Conservation (phyloP, 1,140 invertebrate species). For the Musca domestica region DNA sequence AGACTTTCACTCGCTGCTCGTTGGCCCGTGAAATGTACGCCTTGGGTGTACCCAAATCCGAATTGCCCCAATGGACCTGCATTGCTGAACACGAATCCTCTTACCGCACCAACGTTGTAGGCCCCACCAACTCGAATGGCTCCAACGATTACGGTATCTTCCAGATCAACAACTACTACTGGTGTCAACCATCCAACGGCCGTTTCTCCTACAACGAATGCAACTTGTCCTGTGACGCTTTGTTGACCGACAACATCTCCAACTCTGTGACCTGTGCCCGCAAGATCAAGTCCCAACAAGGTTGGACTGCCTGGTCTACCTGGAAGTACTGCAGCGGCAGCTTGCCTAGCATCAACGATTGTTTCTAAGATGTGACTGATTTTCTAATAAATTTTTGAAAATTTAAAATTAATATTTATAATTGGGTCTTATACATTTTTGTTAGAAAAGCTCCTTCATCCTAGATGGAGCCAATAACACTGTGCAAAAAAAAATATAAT, state of each 20-base stretch:
- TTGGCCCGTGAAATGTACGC: constrained; percentile 36
- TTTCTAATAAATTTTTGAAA: no score
- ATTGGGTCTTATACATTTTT: no score
- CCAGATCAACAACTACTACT: constrained; percentile 42
- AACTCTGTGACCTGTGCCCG: constrained; percentile 34
- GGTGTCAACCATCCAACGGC: constrained; percentile 36
- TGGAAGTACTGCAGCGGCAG: constrained; percentile 37
- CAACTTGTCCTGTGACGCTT: not conserved
- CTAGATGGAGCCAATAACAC: no score
- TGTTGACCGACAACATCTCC: constrained; percentile 5
- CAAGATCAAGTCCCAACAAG: constrained; percentile 32
- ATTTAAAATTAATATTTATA: no score
- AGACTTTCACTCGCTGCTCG: constrained; percentile 58
- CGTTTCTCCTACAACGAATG: constrained; percentile 32
- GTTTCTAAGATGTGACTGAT: constrained; percentile 27
- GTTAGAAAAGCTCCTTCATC: no score
- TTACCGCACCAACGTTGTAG: constrained; percentile 22
- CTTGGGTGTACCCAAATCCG: constrained; percentile 13
- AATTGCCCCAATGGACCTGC: constrained; percentile 11
- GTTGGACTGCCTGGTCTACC: constrained; percentile 39
- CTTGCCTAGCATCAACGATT: constrained; percentile 38
- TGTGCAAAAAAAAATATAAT: no score
- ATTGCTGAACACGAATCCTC: constrained; percentile 20
- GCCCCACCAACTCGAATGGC: constrained; percentile 33
- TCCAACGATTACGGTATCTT: constrained; percentile 42